Evolutionary conservation across 2,797 vertebrate genomes (phyloP).

Genomic region (Oophaga sylvatica): DNA sequence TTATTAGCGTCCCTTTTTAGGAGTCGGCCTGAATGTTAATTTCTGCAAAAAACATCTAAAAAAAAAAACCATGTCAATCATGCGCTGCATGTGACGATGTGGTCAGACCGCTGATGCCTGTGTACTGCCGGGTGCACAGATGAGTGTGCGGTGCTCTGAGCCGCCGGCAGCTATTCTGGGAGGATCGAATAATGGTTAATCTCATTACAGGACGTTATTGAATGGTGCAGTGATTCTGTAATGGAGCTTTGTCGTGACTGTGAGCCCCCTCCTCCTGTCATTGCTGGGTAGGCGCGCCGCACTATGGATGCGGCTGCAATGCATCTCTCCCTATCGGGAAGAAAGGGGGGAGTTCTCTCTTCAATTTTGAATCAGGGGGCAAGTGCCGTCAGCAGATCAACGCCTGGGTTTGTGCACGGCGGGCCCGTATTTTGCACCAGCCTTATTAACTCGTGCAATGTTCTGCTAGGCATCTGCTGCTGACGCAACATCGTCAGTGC

Average conservation of each 20-base stretch:
- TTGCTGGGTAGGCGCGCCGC: not conserved
- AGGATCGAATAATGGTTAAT: slow-evolving; percentile 68
- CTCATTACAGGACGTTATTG: slow-evolving; percentile 62
- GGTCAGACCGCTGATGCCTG: not conserved
- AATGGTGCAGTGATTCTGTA: slow-evolving; percentile 53
- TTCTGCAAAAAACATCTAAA: not conserved
- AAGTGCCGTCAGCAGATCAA: too few species aligned
- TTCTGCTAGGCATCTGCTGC: too few species aligned
- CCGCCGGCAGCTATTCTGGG: slow-evolving; percentile 52
- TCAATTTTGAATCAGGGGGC: too few species aligned
- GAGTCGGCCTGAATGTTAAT: not conserved
- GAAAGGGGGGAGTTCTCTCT: too few species aligned
- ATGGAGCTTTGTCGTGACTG: slow-evolving; percentile 41
- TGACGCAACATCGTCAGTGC: too few species aligned
- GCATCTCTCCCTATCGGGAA: not conserved
- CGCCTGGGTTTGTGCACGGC: too few species aligned
- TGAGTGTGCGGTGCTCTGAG: not conserved
- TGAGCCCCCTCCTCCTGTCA: not conserved
- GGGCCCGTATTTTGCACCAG: too few species aligned
- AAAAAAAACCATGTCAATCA: not conserved
- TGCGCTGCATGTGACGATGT: not conserved
- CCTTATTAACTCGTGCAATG: too few species aligned
- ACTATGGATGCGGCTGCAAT: not conserved
- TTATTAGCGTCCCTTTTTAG: not conserved
- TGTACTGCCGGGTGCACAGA: not conserved